phyloP scores from a whole-genome alignment of 2,888 invertebrate species.

The Encarsia formosa region DNA sequence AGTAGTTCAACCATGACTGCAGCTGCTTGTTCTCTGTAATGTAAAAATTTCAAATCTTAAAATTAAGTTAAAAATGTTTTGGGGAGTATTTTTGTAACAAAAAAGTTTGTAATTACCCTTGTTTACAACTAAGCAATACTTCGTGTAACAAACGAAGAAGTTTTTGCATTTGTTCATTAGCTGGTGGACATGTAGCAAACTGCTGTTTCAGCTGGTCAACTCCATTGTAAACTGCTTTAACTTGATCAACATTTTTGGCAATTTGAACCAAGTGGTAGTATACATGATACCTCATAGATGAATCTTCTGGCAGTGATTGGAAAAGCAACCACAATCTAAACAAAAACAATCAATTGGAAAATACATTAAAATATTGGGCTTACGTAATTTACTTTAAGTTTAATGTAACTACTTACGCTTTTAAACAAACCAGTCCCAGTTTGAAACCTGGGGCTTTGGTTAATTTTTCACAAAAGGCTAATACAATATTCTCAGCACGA shows the following conservation, averaged over 20 bases:
- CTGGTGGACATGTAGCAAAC: slow-evolving; percentile 74
- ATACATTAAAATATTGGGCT: not conserved
- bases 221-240: slow-evolving; percentile 78
- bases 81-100: too few relatives aligned
- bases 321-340: slow-evolving; percentile 84
- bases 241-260: slow-evolving; percentile 81
- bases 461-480: slow-evolving; percentile 88
- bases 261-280: slow-evolving; percentile 89
- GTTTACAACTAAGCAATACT: slow-evolving; percentile 80
- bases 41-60: slow-evolving; percentile 9
- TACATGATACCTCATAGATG: slow-evolving; percentile 84
- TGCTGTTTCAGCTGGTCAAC: slow-evolving; percentile 79
- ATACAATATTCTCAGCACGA: slow-evolving; percentile 81
- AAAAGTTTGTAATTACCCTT: slow-evolving; percentile 59
- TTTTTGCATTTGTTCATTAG: slow-evolving; percentile 88
- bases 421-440: slow-evolving; percentile 74
- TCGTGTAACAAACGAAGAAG: slow-evolving; percentile 84
- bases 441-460: slow-evolving; percentile 81
- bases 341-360: too few relatives aligned
- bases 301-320: slow-evolving; percentile 81
- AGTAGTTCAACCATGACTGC: slow-evolving; percentile 96
- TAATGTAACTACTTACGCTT: slow-evolving; percentile 65
- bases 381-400: not conserved
- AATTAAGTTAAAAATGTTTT: too few relatives aligned
- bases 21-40: slow-evolving; percentile 78